Conservation (phyloP, 1,140 invertebrate genomes). For the Dendroctonus valens region DNA sequence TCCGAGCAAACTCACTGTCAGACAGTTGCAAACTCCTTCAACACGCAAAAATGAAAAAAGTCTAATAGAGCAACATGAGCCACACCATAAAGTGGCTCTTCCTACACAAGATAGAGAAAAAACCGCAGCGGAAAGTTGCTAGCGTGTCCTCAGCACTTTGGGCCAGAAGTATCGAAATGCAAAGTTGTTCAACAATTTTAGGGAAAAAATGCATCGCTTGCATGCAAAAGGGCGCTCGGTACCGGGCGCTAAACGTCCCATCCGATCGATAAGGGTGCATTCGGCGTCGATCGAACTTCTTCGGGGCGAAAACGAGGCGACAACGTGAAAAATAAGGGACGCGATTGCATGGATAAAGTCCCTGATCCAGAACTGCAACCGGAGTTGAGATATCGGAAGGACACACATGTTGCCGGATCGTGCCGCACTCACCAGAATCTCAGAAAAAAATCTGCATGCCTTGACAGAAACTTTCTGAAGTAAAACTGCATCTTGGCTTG, state of each 20-base stretch:
- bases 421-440: too few relatives aligned
- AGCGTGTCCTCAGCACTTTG: not conserved
- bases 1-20: not conserved
- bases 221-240: not conserved
- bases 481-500: too few relatives aligned
- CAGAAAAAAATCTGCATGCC: too few relatives aligned
- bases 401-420: not conserved
- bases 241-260: not conserved
- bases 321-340: slow-evolving; percentile 5
- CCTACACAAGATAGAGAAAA: not conserved
- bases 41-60: not conserved
- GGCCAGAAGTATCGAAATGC: not conserved
- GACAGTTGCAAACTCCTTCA: not conserved
- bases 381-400: not conserved
- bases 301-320: slow-evolving; percentile 9
- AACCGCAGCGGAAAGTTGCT: not conserved
- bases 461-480: too few relatives aligned
- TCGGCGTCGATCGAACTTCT: slow-evolving; percentile 13
- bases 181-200: too few relatives aligned
- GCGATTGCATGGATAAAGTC: slow-evolving; percentile 14
- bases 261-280: slow-evolving; percentile 21
- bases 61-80: not conserved
- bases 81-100: not conserved
- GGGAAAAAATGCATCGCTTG: not conserved
- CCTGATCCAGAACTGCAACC: slow-evolving; percentile 15